These are phyloP conservation scores for crab-eating macaque (Macaca fascicularis) DNA, from an alignment of 2,113 vertebrate species.

Conservation along the genomic window T2T-MFA8v1.1 NC_088381.1:2003501-2004000, in stretches of 20 bases:
- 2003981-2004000: not conserved
- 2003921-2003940: not conserved
- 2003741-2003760: not conserved
- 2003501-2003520: not conserved
- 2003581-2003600: not conserved
- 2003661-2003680: not conserved
- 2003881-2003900: not conserved
- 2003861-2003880: not conserved
- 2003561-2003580: not conserved
- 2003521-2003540: not conserved
- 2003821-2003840: not conserved
- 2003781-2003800: not conserved
- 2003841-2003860: not conserved
- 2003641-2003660: fast-evolving
- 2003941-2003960: not conserved
- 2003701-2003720: not conserved
- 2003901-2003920: not conserved
- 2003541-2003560: not conserved
- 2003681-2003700: not conserved
- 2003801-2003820: not conserved
- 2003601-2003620: not conserved
- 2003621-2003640: not conserved
- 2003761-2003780: not conserved
- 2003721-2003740: fast-evolving
- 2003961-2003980: too few relatives aligned